Base-by-base conservation (phyloP, 2,113 vertebrate genomes). In the Dicentrarchus labrax region DNA sequence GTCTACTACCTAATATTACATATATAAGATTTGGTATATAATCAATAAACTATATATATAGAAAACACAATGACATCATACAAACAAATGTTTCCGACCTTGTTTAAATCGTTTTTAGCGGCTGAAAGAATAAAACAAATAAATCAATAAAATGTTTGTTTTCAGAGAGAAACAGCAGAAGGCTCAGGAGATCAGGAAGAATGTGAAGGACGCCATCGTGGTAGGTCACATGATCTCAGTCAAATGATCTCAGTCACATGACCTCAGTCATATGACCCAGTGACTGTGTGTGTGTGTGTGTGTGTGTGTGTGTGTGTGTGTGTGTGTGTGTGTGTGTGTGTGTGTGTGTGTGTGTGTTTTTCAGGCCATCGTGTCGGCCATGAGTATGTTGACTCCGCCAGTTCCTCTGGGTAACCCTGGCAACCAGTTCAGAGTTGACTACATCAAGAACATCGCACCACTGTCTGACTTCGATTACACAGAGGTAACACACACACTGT, bases 381-480 rank as follows among this genome's bases (percentile, higher is more conserved):
- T 94, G 93, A 83, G 47, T 13, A 72, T 56, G 6, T 24, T 94
- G 88, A 87, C 86, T 80, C 93, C 93, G 0, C 93, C 93, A 21
- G 0, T 93, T 0, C 59, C 90, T 51, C 17, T 94, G 16, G 87
- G 91, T 82, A 89, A 93, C 91, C 90, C 86, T 36, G 78, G 8
- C 43, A 92, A 93, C 87, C 85, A 93, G 78, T 91, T 88, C 80
- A 86, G 93, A 78, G 36, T 92, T 0, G 91, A 94, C 50, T 94
- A 94, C 88, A 90, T 94, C 67, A 91, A 45, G 80, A 85, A 88
- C 85, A 94, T 93, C 21, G 90, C 90, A 19, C 93, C 91, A 0
- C 83, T 94, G 66, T 92, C 86, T 2, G 93, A 94, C 86, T 91
- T 94, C 0, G 92, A 94, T n/a, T 94, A 93, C 89, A 93, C 90